Evolutionary conservation across 2,113 vertebrate species (phyloP), one percentile per base, ranked within the genome.

Genomic region (Athene noctua): DNA sequence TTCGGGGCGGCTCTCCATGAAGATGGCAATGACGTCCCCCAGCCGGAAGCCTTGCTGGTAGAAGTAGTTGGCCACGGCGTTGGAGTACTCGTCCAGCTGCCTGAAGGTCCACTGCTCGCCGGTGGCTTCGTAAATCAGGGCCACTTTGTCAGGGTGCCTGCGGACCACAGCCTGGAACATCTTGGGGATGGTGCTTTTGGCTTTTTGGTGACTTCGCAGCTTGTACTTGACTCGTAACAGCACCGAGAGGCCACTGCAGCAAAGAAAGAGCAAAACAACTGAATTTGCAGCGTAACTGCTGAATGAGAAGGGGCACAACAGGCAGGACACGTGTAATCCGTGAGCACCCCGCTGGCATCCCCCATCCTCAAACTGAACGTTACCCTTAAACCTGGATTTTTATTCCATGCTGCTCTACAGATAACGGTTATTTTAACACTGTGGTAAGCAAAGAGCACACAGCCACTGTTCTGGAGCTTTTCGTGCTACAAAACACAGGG

Each of bases 1-100:
- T 46, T 99, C 97, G 0, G 99, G 99, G 32, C 98, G 97, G 80
- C 99, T 99, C 93, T 99, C 99, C 98, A 99, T 98, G 90, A 99
- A 99, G 57, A 99, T 40, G 4, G 99, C 99, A 15, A 99, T 97
- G 79, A 99, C 99, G 12, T 99, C 99, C 0, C 99, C 99, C 0
- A 96, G 79, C 0, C n/a, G 80, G 82, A 98, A 99, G 36, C 99
- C 99, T 61, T 98, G 98, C 90, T 88, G 96, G 66, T 68, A 86
- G 27, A 98, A 98, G 95, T 98, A 98, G 65, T 98, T 98, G 25
- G 98, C 99, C 80, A 99, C 99, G 0, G 98, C 96, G 5, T 99
- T 98, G 66, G 98, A 99, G 65, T 98, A 96, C 63, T 98, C 97
- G 1, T 99, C 99, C 80, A 99, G 96, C 94, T 98, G 97, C 11